Percentiles rank a stretch among this genome's conserved stretches.
Evolutionary conservation across 2,113 vertebrate genomes (phyloP).

Genomic region (Sinocyclocheilus anshuiensis): DNA sequence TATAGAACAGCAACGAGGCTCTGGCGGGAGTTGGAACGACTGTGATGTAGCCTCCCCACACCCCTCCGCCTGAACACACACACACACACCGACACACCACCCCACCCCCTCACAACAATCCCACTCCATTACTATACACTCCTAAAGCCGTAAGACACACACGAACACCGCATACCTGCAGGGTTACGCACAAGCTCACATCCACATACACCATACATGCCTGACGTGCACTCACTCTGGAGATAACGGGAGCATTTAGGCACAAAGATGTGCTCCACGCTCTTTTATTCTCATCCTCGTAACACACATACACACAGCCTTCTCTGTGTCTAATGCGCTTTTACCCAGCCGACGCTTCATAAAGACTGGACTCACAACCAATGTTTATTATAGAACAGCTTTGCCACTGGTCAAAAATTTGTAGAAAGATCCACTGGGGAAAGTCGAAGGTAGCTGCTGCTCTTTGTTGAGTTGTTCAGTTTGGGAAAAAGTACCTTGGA

Average conservation of each 20-base stretch:
- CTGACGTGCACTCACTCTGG: conserved; percentile 61
- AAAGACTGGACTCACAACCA: not conserved
- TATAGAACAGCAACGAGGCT: conserved; percentile 76
- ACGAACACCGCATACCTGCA: conserved; percentile 56
- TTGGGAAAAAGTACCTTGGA: conserved; percentile 20
- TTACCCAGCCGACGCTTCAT: not conserved
- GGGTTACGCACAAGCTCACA: conserved; percentile 48
- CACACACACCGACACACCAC: conserved; percentile 41
- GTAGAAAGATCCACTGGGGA: not conserved
- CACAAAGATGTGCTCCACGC: conserved; percentile 61
- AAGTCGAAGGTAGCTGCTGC: not conserved
- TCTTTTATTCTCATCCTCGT: conserved; percentile 28
- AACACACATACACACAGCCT: conserved; percentile 19
- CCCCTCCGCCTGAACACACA: conserved; percentile 53
- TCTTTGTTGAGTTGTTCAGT: not conserved
- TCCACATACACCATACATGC: conserved; percentile 63
- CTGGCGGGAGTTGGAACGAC: conserved; percentile 77
- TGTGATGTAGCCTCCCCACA: conserved; percentile 70
- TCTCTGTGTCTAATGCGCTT: conserved; percentile 23
- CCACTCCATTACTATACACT: conserved; percentile 52
- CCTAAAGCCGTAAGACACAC: conserved; percentile 61
- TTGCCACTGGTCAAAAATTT: not conserved
- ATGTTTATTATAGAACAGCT: conserved; percentile 14
- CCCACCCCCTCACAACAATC: conserved; percentile 45
- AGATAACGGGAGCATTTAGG: conserved; percentile 67